These are phyloP conservation scores for Deilephila porcellus DNA, from an alignment of 2,888 invertebrate species.

Conservation along the genomic window DNA sequence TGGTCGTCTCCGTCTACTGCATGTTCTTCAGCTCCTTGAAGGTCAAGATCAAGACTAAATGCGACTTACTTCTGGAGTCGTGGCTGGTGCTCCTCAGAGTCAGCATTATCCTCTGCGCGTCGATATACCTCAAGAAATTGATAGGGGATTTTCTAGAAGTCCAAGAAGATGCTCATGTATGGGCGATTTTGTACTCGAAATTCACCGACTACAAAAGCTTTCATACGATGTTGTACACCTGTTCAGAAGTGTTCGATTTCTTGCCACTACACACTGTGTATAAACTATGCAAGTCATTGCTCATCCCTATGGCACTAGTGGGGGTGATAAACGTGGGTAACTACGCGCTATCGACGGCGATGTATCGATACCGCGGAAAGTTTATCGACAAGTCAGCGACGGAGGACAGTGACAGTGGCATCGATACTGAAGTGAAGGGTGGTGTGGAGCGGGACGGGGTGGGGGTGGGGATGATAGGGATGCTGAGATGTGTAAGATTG, in stretches of 20 bases:
- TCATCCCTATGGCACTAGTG: conserved; percentile 85
- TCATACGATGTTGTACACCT: conserved; percentile 91
- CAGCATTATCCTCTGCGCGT: conserved; percentile 46
- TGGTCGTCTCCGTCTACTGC: conserved; percentile 67
- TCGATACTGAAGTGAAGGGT: conserved; percentile 72
- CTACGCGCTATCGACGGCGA: conserved; percentile 61
- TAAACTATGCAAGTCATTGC: conserved; percentile 80
- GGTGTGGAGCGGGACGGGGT: conserved; percentile 44
- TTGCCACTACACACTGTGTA: conserved; percentile 82
- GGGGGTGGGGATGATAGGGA: conserved; percentile 46
- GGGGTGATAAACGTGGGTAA: conserved; percentile 66
- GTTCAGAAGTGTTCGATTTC: conserved; percentile 91
- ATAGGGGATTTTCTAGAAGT: conserved; percentile 66
- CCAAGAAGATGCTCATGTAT: conserved; percentile 87
- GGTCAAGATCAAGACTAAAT: conserved; percentile 61
- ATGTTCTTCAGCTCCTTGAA: conserved; percentile 67
- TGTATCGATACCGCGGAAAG: conserved; percentile 40
- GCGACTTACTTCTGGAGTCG: conserved; percentile 60
- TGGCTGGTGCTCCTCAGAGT: conserved; percentile 63
- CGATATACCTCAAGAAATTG: conserved; percentile 73
- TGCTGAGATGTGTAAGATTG: conserved; percentile 64
- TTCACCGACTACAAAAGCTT: conserved; percentile 88
- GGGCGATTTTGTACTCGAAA: conserved; percentile 89
- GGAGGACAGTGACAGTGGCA: conserved; percentile 81
- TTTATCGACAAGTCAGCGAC: conserved; percentile 40